Evolutionary conservation across 2,797 vertebrate genomes (phyloP), one percentile per base, ranked within the genome.

Genomic region (Loriculus beryllinus): DNA sequence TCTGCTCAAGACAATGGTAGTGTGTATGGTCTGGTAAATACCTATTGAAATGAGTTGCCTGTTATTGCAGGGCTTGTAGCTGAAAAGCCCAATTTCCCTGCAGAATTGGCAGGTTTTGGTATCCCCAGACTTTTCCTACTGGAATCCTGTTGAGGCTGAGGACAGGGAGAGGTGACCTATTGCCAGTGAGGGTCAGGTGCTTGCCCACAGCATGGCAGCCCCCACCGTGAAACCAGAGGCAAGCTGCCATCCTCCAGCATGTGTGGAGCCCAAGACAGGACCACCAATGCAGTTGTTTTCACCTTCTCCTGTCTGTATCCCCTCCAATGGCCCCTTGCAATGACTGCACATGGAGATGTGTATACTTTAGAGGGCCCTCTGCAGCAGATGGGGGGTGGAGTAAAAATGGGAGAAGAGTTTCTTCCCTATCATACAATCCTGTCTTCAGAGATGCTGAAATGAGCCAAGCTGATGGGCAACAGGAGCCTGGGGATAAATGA

Each of bases 21-120:
- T 43, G 86, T 83, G 70, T 47, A 71, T 45, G n/a, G 88, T 82
- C 88, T 96, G 86, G 96, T 97, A 97, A 97, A 95, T 92, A 92
- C 90, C 91, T 93, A 84, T 70, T 63, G 84, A 77, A 91, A 93
- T 21, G 76, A 74, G 95, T 52, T 88, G 91, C 74, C 76, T 6
- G 3, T 78, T 81, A 20, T n/a, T 22, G 47, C 51, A 68, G 81
- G 92, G 81, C 68, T 68, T 95, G 23, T 79, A 75, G 88, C 60
- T 82, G 81, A 81, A 78, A 63, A 69, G 51, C 82, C 52, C 23
- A 0, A 18, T 93, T 93, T 82, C 91, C 72, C 18, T 35, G 43
- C 33, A 47, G 92, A 84, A 70, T 26, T 3, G 15, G 63, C 14
- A 79, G 72, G 10, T 42, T 82, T 72, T 5, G 7, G 35, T 81